phyloP scores from a whole-genome alignment of 1,140 invertebrate species.

The Drosophila neocordata region DNA sequence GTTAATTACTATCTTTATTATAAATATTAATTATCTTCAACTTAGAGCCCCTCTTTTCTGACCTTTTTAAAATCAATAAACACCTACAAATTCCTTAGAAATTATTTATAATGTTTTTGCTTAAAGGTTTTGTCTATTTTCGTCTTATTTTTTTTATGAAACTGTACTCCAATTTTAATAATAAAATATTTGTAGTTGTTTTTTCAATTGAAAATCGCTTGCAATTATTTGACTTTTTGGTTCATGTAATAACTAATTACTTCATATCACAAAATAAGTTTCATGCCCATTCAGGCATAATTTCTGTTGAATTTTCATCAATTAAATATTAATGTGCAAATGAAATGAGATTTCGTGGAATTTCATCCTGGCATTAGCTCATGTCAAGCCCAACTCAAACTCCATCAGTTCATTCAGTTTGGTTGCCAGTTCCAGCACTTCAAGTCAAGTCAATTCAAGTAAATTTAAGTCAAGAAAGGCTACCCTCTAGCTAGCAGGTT shows the following conservation, averaged over 20 bases:
- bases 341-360: constrained; percentile 9
- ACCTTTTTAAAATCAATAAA: too few relatives aligned
- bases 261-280: neutral
- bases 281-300: neutral
- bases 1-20: too few relatives aligned
- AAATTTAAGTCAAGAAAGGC: constrained; percentile 8
- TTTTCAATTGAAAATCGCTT: neutral
- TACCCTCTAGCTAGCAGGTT: constrained; percentile 10
- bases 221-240: neutral
- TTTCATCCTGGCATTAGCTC: constrained; percentile 8
- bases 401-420: neutral
- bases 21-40: too few relatives aligned
- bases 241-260: constrained; percentile 3
- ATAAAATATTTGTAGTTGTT: too few relatives aligned
- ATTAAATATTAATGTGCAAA: constrained; percentile 9
- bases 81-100: too few relatives aligned
- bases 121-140: too few relatives aligned
- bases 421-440: neutral
- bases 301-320: constrained; percentile 1
- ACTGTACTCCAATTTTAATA: neutral
- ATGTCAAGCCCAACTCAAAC: neutral
- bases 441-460: constrained; percentile 14
- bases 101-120: too few relatives aligned
- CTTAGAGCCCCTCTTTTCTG: too few relatives aligned
- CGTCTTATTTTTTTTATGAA: neutral